Conservation (phyloP, 2,797 vertebrate genomes). For the Notoglanidium macrostoma region DNA sequence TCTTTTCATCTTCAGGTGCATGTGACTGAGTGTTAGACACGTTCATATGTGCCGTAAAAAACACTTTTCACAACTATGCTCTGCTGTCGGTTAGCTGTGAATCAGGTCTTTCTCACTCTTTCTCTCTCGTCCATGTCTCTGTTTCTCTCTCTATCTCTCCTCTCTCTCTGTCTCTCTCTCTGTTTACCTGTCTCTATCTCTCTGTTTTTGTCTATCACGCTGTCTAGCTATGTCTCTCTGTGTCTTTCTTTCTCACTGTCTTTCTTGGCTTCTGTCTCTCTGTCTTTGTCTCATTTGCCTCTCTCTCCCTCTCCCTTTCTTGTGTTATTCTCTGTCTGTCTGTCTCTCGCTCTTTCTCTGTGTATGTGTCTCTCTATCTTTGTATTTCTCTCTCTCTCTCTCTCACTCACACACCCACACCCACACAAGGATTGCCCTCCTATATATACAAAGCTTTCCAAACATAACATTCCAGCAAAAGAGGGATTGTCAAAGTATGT, state of each 20-base stretch:
- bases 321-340: conserved; percentile 34
- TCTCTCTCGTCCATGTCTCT: background rate
- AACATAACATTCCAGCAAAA: conserved; percentile 1
- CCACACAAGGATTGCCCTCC: background rate
- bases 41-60: conserved; percentile 8
- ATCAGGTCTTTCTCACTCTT: background rate
- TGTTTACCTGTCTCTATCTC: background rate
- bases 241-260: background rate
- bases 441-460: background rate
- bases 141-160: conserved; percentile 20
- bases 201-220: background rate
- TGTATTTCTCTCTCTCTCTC: background rate
- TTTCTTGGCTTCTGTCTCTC: background rate
- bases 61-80: background rate
- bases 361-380: too few relatives aligned
- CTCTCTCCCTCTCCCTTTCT: conserved; percentile 36
- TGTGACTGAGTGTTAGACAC: conserved; percentile 48
- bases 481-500: background rate
- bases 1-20: conserved; percentile 61
- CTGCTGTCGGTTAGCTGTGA: background rate
- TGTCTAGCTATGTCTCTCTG: conserved; percentile 43
- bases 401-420: conserved; percentile 18
- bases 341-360: conserved; percentile 37
- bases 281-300: background rate
- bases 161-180: background rate